Conservation (phyloP, 2,888 invertebrate genomes). For the Myopa tessellatipennis region DNA sequence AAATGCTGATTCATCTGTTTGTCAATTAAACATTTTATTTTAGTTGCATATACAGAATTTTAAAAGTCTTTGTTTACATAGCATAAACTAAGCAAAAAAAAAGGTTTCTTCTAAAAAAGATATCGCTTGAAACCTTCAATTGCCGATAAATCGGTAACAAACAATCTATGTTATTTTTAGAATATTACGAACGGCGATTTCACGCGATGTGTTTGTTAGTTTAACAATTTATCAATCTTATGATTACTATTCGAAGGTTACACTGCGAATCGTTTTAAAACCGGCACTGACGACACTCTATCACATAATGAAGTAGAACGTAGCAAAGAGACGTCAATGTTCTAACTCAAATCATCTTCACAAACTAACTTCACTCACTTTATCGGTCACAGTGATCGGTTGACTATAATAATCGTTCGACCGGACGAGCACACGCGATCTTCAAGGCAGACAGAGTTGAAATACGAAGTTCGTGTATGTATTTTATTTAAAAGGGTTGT, state of each 20-base stretch:
- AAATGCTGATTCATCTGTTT: background rate
- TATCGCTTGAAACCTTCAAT: too few species aligned
- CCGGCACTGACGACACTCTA: constrained; percentile 39
- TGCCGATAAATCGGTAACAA: too few species aligned
- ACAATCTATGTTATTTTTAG: too few species aligned
- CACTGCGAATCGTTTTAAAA: background rate
- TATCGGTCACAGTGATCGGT: background rate
- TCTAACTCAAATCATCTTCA: constrained; percentile 3
- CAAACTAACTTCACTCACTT: constrained; percentile 7
- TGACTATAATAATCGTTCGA: constrained; percentile 7
- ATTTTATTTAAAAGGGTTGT: background rate
- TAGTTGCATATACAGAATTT: too few species aligned
- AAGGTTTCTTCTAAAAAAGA: too few species aligned
- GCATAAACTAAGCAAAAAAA: background rate
- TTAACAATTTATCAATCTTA: too few species aligned
- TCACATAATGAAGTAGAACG: constrained; percentile 31
- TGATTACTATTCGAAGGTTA: background rate
- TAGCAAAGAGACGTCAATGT: constrained; percentile 4
- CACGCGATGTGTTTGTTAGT: too few species aligned
- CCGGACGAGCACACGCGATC: constrained; percentile 18
- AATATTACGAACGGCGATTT: too few species aligned
- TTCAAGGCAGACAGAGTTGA: constrained; percentile 8
- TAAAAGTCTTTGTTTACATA: background rate
- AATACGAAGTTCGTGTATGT: background rate
- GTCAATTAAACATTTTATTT: background rate